Evolutionary conservation across 2,888 invertebrate species (phyloP), one percentile per base, ranked within the genome.

Genomic region (Ectemnius cavifrons): DNA sequence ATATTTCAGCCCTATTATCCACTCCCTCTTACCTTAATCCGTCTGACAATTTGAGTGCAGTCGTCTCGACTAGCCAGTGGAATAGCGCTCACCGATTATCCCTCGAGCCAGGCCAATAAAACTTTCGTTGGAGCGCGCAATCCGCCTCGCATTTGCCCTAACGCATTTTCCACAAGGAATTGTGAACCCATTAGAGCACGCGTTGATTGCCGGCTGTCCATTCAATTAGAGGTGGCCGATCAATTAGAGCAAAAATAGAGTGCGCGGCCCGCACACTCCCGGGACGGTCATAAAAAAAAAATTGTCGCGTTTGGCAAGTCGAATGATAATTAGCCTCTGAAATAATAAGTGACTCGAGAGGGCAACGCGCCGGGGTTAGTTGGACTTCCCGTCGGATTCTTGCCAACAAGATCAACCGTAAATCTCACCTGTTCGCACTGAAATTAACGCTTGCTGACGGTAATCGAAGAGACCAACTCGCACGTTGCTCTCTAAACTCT

Each of bases 381-480:
- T 16, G 52, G 52, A 52, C 6, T 52, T 52, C 16, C 52, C 52
- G 52, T 16, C 52, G 75, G 73, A 75, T 79, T 73, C 81, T 75
- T 83, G 83, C 81, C 83, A 83, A 75, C 81, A 79, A 52, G 73
- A 78, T 81, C 46, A 67, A 72, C 71, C 78, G 78, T 83, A 83
- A 83, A 83, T 83, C 81, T 79, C 75, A 83, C 73, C 83, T 83
- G 83, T 83, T 83, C 83, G 72, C 83, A 58, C 75, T 49, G 49
- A 59, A 83, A 83, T 83, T 77, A 83, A 81, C 81, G 78, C 52
- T 64, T 73, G 59, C 5, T 57, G 65, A 64, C 66, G 46, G 60
- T 37, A 65, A 56, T 64, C 67, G 73, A 70, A 72, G 64, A 75
- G 63, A 28, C 56, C 59, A 63, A 37, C 46, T 52, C 63, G 58